Conservation (phyloP, 2,888 invertebrate genomes). For the Netelia inedita region DNA sequence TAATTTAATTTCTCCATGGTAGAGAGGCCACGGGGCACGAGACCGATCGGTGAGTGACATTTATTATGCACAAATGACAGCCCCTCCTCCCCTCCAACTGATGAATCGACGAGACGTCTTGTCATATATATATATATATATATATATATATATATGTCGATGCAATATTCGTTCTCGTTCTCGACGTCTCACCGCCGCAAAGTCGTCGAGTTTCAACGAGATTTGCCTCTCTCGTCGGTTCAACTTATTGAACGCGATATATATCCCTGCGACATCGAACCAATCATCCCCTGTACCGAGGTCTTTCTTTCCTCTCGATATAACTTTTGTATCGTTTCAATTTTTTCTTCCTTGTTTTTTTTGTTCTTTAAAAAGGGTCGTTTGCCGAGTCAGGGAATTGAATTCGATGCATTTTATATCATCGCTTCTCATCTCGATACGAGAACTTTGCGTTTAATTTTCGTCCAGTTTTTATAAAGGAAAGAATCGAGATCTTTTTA, state of each 20-base stretch:
- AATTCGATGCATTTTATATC: not conserved
- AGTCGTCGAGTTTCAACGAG: not conserved
- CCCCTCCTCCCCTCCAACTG: slow-evolving; percentile 13
- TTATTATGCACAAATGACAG: slow-evolving; percentile 51
- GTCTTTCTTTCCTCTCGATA: not conserved
- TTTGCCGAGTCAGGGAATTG: not conserved
- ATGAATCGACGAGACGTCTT: slow-evolving; percentile 38
- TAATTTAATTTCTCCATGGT: slow-evolving; percentile 70
- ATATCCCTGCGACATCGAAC: not conserved
- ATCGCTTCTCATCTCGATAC: not conserved
- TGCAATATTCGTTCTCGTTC: not conserved
- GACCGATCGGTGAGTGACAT: slow-evolving; percentile 48
- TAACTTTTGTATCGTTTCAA: not conserved
- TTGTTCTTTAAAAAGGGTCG: not conserved
- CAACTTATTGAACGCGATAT: not conserved
- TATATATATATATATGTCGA: slow-evolving; percentile 2
- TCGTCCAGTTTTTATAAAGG: no score
- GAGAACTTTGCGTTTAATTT: not conserved
- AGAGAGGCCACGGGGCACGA: slow-evolving; percentile 12
- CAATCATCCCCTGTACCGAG: not conserved
- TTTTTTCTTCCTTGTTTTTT: not conserved
- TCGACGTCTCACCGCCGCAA: not conserved
- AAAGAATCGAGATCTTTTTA: no score
- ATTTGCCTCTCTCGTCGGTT: not conserved
- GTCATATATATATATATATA: slow-evolving; percentile 8